Evolutionary conservation across 2,888 invertebrate genomes (phyloP), one percentile per base, ranked within the genome.

Genomic region (Andrena marginata): DNA sequence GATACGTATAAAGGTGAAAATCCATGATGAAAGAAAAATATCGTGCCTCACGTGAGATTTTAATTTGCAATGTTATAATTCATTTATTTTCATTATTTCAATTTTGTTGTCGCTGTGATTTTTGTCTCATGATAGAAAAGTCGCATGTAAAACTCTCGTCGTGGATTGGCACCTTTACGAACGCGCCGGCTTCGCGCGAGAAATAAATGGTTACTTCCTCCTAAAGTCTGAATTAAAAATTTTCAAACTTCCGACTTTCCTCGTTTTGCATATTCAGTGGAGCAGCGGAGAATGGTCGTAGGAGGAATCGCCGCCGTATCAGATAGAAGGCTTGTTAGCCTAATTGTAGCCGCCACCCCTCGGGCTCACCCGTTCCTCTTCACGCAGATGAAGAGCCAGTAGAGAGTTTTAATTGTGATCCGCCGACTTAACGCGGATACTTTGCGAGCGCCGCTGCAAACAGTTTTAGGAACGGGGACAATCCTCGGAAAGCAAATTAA

Each of bases 361-460:
- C n/a, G 33, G 29, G 20, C 35, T 16, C 42, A 42, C 31, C n/a
- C 29, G 77, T 35, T 71, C 60, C 62, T 54, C 73, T 56, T 63
- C 75, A 31, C 64, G 51, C 67, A 35, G 77, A 73, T 64, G 77
- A 77, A 70, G 70, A 73, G 73, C 60, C 73, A 33, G 78, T 23
- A 64, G 77, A 77, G 83, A 87, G 85, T 81, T 87, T 87, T 87
- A 87, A 87, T 88, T 87, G 88, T 83, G 85, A 87, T 88, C 85
- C 85, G 48, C 65, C 73, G 69, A 80, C 68, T 88, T 82, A 82
- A 80, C 75, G 87, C 35, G 69, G 82, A 82, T 88, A 88, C 82
- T 86, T 85, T 85, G 71, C 75, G 79, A 75, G 80, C 72, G 78
- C 78, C 78, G 77, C 76, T 84, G 68, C 79, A 82, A 80, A 82